Conservation (phyloP, 2,797 vertebrate species). For the Naso thynnoides region DNA sequence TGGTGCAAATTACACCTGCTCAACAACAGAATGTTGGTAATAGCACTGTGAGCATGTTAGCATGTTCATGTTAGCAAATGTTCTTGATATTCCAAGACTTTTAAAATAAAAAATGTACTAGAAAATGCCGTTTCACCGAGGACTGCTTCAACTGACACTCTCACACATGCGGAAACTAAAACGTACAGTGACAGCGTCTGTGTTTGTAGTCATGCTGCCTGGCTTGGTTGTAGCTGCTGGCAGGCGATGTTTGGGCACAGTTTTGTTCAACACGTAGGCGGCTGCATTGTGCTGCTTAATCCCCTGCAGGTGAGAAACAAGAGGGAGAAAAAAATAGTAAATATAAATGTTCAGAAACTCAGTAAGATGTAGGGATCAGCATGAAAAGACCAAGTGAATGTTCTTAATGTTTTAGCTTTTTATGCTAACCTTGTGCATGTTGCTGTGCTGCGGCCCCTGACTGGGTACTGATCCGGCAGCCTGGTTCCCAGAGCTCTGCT, state of each 20-base stretch:
- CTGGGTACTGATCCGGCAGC: conserved; percentile 57
- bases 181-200: conserved; percentile 81
- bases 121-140: background rate
- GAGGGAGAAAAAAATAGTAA: fast-evolving
- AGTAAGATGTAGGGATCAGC: background rate
- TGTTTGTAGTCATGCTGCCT: conserved; percentile 81
- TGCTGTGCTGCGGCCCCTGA: conserved; percentile 71
- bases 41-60: background rate
- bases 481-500: conserved; percentile 79
- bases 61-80: background rate
- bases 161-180: background rate
- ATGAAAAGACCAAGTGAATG: background rate
- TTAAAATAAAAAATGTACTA: background rate
- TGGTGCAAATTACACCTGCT: no score
- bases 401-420: background rate
- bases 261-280: conserved; percentile 95
- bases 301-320: conserved; percentile 76
- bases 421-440: conserved; percentile 79
- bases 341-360: background rate
- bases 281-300: conserved; percentile 90
- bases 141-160: background rate
- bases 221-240: conserved; percentile 77
- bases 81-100: no score
- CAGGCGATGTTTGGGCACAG: conserved; percentile 88
- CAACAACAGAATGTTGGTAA: background rate